Evolutionary conservation across 1,140 invertebrate genomes (phyloP), one percentile per base, ranked within the genome.

Genomic region (Drosophila baimaii): DNA sequence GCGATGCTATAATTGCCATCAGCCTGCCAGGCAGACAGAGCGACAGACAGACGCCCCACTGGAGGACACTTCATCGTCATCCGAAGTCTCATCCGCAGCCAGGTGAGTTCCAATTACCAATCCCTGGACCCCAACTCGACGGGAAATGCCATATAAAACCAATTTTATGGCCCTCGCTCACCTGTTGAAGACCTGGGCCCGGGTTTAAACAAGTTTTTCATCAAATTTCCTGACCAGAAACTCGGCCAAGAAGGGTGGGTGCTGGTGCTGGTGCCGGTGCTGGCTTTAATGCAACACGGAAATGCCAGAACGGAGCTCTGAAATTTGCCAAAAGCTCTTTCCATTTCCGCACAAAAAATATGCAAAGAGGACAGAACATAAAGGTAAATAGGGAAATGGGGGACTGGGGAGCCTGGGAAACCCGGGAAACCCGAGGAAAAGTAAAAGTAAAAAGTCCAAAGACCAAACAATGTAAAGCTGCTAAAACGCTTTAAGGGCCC

Each of bases 71-170:
- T 47, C 39, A 76, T 52, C 55, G 27, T 35, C 46, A 43, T 13
- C 31, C 31, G 19, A 25, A 46, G 44, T 46, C 44, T 1, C 57
- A 46, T 27, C 47, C 39, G 56, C 27, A 61, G 61, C 44, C 33
- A 71, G 83, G 83, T 86, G 56, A 85, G 81, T 77, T 33, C 43
- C 47, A 41, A 75, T 76, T 72, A 49, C 47, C 37, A 31, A 33
- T 19, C 29, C 29, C 29, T 57, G 49, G n/a, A n/a, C 27, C 51
- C 21, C 31, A 21, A 52, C 49, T 21, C 39, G 39, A 31, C 61
- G 83, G 83, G 83, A 86, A 88, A 79, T 86, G 76, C 71, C 79
- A 70, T 47, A 77, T 83, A 83, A 77, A 80, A 63, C 54, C 84
- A 84, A 89, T 88, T 63, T 88, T 84, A 69, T 70, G 62, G 47